phyloP scores from a whole-genome alignment of 2,797 vertebrate species.

The Nannoperca obscura region DNA sequence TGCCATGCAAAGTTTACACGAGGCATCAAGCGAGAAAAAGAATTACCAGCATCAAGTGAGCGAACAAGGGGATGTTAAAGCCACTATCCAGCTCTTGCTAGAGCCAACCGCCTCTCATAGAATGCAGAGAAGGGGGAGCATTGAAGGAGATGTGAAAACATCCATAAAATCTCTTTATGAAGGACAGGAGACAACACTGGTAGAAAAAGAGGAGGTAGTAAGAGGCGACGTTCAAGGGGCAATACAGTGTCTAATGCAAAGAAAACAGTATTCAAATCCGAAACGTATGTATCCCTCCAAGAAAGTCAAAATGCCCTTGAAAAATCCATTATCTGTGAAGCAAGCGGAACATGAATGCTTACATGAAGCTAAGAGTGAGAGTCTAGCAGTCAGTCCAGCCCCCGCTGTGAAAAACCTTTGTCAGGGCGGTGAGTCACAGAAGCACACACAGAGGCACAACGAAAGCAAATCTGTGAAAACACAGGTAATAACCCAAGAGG shows the following conservation, averaged over 20 bases:
- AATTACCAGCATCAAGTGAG: constrained; percentile 83
- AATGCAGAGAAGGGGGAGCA: constrained; percentile 77
- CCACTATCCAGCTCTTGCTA: constrained; percentile 84
- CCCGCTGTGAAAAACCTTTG: constrained; percentile 82
- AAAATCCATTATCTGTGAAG: constrained; percentile 78
- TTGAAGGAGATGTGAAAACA: constrained; percentile 81
- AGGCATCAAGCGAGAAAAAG: constrained; percentile 84
- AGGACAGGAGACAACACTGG: constrained; percentile 74
- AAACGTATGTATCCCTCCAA: constrained; percentile 80
- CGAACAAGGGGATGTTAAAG: constrained; percentile 84
- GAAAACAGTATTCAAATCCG: constrained; percentile 83
- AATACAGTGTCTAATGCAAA: constrained; percentile 87
- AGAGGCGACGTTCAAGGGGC: constrained; percentile 86
- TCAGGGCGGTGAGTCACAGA: constrained; percentile 76
- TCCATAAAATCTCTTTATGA: constrained; percentile 85
- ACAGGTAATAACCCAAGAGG: constrained; percentile 81
- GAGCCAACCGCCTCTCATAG: constrained; percentile 81
- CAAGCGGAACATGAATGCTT: constrained; percentile 73
- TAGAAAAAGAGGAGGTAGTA: constrained; percentile 85
- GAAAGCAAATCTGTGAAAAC: constrained; percentile 81
- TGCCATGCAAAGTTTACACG: constrained; percentile 81
- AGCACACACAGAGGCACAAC: constrained; percentile 72
- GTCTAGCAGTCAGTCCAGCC: constrained; percentile 65
- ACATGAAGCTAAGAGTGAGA: constrained; percentile 72
- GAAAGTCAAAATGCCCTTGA: constrained; percentile 79